phyloP scores from a whole-genome alignment of 2,888 invertebrate genomes.

The Dione juno region DNA sequence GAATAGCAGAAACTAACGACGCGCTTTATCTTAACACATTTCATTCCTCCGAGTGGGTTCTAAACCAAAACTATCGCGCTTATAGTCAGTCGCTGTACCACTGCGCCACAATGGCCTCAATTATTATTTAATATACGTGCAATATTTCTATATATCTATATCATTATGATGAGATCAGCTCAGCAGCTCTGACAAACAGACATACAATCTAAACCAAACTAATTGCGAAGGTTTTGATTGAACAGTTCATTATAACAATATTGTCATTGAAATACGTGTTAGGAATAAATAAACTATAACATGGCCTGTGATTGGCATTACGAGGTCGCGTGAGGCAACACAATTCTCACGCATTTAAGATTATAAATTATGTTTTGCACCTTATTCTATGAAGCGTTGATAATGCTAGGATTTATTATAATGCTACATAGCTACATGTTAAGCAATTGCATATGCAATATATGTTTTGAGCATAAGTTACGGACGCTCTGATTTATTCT shows the following conservation, averaged over 20 bases:
- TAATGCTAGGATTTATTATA: slow-evolving; percentile 1
- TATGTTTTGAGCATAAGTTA: no score
- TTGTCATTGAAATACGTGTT: slow-evolving; percentile 30
- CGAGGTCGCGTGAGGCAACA: slow-evolving; percentile 37
- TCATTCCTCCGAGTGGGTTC: neutral
- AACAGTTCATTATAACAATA: slow-evolving; percentile 44
- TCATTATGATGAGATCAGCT: neutral
- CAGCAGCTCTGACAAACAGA: neutral
- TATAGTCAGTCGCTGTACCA: neutral
- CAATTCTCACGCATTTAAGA: slow-evolving; percentile 33
- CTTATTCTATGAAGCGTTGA: slow-evolving; percentile 13
- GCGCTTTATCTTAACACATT: no score
- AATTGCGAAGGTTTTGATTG: neutral
- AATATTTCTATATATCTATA: no score
- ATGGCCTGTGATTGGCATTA: slow-evolving; percentile 31
- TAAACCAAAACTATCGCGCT: neutral
- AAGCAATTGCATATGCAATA: no score
- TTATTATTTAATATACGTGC: no score
- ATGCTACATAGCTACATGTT: neutral
- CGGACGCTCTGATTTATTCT: no score
- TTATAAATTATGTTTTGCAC: slow-evolving; percentile 30
- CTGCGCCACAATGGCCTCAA: neutral
- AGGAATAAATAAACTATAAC: slow-evolving; percentile 31
- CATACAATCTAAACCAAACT: neutral
- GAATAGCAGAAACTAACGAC: no score